phyloP scores from a whole-genome alignment of 2,888 invertebrate genomes.

The Pasiphila rectangulata region DNA sequence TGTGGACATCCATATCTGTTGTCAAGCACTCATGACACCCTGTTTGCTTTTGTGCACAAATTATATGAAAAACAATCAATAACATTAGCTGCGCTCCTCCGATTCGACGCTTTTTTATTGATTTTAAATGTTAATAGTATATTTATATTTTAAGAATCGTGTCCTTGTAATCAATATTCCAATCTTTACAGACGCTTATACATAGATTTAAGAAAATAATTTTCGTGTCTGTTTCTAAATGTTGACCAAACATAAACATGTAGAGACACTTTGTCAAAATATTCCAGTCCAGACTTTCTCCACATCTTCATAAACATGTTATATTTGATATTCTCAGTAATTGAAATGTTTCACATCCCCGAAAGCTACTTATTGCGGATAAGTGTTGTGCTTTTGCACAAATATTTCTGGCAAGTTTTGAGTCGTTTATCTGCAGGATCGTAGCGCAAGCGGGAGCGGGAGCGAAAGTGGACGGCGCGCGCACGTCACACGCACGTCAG shows the following conservation, averaged over 20 bases:
- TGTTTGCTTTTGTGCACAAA: too few relatives aligned
- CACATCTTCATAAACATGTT: neutral
- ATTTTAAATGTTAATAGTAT: conserved; percentile 1
- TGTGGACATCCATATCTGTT: too few relatives aligned
- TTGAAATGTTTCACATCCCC: conserved; percentile 41
- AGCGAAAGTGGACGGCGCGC: conserved; percentile 20
- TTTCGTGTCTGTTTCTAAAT: too few relatives aligned
- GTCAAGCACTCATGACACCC: too few relatives aligned
- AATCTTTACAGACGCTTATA: neutral
- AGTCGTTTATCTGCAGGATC: conserved; percentile 36
- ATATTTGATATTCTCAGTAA: conserved; percentile 34
- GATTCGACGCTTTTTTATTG: neutral
- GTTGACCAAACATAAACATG: too few relatives aligned
- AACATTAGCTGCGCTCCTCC: too few relatives aligned
- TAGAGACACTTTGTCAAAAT: too few relatives aligned
- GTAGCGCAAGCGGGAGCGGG: conserved; percentile 39
- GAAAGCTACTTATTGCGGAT: conserved; percentile 48
- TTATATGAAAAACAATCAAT: too few relatives aligned
- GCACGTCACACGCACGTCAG: conserved; percentile 31
- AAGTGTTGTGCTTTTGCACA: conserved; percentile 39
- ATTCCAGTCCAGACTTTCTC: neutral
- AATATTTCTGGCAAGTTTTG: conserved; percentile 55
- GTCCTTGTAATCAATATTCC: conserved; percentile 7
- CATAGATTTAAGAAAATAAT: too few relatives aligned
- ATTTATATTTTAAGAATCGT: conserved; percentile 2